Evolutionary conservation across 2,797 vertebrate species (phyloP).

Genomic region (Benthosema pterotum): DNA sequence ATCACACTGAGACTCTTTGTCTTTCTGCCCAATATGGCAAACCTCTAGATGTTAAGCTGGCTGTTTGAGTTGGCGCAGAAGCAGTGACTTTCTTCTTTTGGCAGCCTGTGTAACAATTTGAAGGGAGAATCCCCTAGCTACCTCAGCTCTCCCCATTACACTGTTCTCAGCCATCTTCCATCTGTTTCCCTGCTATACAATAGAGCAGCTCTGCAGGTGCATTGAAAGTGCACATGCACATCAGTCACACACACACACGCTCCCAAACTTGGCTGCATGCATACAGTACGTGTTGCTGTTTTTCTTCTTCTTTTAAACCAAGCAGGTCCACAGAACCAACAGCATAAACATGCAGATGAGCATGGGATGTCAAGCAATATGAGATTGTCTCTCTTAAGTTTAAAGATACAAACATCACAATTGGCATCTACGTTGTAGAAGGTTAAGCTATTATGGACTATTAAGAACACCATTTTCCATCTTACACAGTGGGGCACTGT

Average conservation of each 20-base stretch:
- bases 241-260: conserved; percentile 27
- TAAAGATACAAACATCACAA: too few species aligned
- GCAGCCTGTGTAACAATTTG: conserved; percentile 52
- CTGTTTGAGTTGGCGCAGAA: conserved; percentile 45
- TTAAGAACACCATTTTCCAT: too few species aligned
- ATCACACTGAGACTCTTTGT: conserved; percentile 30
- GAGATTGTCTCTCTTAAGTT: too few species aligned
- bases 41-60: conserved; percentile 26
- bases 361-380: too few species aligned
- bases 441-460: too few species aligned
- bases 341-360: too few species aligned
- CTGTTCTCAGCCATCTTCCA: conserved; percentile 58
- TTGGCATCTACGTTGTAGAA: too few species aligned
- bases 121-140: conserved; percentile 58
- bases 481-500: too few species aligned
- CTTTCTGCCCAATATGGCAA: conserved; percentile 40
- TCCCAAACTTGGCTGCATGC: conserved; percentile 18
- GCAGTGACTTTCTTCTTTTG: conserved; percentile 38
- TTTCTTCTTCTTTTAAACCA: conserved; percentile 6
- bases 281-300: too few species aligned
- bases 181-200: conserved; percentile 65
- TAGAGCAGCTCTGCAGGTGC: conserved; percentile 62
- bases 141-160: conserved; percentile 47
- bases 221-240: conserved; percentile 55
- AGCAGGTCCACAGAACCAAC: too few species aligned